A percentile compares a stretch with the other conserved stretches of the same genome.
phyloP scores from a whole-genome alignment of 2,888 invertebrate genomes.

The Labia minor region DNA sequence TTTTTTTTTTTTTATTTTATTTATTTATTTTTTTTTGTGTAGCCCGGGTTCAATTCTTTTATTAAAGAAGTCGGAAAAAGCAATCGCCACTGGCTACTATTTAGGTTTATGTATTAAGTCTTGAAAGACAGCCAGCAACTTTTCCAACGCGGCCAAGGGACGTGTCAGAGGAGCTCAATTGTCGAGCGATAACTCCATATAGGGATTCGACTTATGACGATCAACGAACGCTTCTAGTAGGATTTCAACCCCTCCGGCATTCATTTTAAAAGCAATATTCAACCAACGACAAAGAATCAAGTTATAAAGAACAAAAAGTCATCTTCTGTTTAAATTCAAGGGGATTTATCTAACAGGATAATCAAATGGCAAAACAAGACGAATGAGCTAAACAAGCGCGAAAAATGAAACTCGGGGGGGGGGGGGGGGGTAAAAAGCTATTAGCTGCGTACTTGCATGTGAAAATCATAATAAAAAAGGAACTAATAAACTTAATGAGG shows the following conservation, averaged over 20 bases:
- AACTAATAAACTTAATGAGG: conserved; percentile 13
- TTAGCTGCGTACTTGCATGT: background rate
- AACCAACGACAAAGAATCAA: too few species aligned
- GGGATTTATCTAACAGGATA: too few species aligned
- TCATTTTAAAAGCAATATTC: too few species aligned
- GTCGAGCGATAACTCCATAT: too few species aligned
- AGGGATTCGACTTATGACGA: too few species aligned
- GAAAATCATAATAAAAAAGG: conserved; percentile 13
- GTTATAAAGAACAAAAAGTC: too few species aligned
- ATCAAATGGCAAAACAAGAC: too few species aligned
- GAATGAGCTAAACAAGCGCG: too few species aligned
- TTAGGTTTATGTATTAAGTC: background rate
- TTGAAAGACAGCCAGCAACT: background rate
- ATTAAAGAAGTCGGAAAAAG: background rate
- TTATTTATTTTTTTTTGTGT: background rate
- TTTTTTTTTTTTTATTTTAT: background rate
- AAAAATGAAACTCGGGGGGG: too few species aligned
- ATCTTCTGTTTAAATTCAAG: too few species aligned
- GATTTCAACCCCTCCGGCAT: too few species aligned
- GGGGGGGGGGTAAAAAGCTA: background rate
- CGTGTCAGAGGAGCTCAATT: background rate
- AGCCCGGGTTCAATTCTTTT: background rate
- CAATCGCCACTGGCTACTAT: background rate
- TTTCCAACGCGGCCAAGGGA: background rate
- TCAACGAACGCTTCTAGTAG: too few species aligned